Conservation (phyloP, 2,888 invertebrate genomes). For the Dasypolia templi region DNA sequence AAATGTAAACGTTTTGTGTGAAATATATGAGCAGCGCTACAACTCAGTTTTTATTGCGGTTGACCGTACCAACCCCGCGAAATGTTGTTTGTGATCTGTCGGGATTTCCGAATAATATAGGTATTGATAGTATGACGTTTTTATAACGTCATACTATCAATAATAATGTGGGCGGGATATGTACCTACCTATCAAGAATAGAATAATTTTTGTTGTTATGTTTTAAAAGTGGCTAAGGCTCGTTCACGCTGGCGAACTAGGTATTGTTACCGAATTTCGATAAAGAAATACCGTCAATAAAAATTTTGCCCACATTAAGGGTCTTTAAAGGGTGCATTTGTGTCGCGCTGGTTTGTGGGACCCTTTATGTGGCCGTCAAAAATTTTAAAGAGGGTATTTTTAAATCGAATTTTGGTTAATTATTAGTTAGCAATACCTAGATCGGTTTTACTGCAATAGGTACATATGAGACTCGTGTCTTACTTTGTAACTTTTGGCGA, state of each 20-base stretch:
- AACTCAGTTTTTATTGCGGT: not conserved
- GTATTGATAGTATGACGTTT: not conserved
- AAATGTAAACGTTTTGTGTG: not conserved
- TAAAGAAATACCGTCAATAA: too few species aligned
- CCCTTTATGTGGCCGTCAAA: not conserved
- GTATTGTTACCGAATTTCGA: too few species aligned
- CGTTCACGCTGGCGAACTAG: too few species aligned
- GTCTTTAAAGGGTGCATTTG: too few species aligned
- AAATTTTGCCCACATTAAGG: too few species aligned
- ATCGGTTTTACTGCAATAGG: not conserved
- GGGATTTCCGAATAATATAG: not conserved
- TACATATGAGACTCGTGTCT: not conserved
- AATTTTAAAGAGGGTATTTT: too few species aligned
- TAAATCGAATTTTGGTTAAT: too few species aligned
- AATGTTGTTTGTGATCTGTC: not conserved
- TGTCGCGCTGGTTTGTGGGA: too few species aligned
- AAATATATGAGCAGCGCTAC: not conserved
- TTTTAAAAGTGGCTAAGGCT: too few species aligned
- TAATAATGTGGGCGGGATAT: not conserved
- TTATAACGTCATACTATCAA: too few species aligned
- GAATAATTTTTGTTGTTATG: too few species aligned
- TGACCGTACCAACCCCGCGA: not conserved
- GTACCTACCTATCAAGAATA: not conserved
- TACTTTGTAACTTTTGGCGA: not conserved
- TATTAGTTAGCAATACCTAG: not conserved